These are phyloP conservation scores for Progne subis DNA, from an alignment of 2,113 vertebrate genomes.

Conservation along the genomic window DNA sequence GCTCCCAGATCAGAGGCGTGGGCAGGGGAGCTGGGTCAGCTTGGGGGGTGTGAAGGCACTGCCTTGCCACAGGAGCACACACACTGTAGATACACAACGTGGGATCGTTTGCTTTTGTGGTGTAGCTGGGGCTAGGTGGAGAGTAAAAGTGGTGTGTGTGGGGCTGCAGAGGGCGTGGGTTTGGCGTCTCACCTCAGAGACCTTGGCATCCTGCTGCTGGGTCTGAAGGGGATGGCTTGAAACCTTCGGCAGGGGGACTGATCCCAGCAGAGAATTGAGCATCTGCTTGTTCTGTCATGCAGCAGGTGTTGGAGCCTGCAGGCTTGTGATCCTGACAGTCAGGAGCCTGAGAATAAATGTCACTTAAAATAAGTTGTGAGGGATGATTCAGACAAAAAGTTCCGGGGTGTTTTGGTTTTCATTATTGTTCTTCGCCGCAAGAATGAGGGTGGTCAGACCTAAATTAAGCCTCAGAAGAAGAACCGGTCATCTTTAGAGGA, in stretches of 20 bases:
- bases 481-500: not conserved
- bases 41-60: not conserved
- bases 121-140: not conserved
- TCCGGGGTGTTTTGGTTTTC: not conserved
- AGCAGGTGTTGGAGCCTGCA: not conserved
- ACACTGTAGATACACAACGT: fast-evolving
- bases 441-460: not conserved
- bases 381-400: not conserved
- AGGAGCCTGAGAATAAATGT: not conserved
- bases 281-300: not conserved
- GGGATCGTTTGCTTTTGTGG: fast-evolving
- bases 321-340: not conserved
- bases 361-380: not conserved
- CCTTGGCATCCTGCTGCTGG: not conserved
- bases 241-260: not conserved
- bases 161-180: not conserved
- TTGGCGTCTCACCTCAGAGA: not conserved
- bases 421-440: not conserved
- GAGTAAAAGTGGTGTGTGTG: no score
- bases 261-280: not conserved
- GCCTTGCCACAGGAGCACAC: not conserved
- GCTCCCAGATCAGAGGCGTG: fast-evolving
- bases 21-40: fast-evolving
- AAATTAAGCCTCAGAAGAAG: not conserved
- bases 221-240: not conserved